Conservation (phyloP, 2,113 vertebrate species). For the Xenus cinereus region DNA sequence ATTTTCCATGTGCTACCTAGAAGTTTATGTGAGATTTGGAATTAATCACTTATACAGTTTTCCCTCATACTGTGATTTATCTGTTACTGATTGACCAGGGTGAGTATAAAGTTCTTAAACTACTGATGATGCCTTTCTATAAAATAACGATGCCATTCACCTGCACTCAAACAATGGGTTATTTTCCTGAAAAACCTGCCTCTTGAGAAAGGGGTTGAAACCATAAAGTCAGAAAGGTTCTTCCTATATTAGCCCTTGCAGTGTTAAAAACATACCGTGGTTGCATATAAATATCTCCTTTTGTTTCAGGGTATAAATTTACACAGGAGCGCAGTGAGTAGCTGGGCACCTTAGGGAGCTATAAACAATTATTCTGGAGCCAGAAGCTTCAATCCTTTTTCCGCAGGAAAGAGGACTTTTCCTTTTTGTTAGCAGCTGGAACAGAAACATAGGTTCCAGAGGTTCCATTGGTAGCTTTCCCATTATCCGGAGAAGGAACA, state of each 20-base stretch:
- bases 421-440: neutral
- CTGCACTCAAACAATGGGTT: neutral
- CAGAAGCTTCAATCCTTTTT: conserved; percentile 3
- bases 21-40: conserved; percentile 7
- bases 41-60: conserved; percentile 20
- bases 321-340: neutral
- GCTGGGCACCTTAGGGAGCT: neutral
- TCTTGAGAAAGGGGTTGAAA: neutral
- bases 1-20: conserved; percentile 55
- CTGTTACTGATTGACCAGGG: neutral
- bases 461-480: neutral
- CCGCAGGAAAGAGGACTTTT: neutral
- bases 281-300: conserved; percentile 1
- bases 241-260: neutral
- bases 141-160: neutral
- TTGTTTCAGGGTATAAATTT: neutral
- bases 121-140: neutral
- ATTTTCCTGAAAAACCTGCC: neutral
- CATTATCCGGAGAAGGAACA: neutral
- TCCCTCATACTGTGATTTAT: neutral
- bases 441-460: neutral
- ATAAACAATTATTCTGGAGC: neutral
- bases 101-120: conserved; percentile 4
- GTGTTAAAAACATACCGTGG: neutral
- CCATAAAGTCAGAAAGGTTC: neutral